Evolutionary conservation across 2,797 vertebrate species (phyloP).

Genomic region (Notamacropus eugenii): DNA sequence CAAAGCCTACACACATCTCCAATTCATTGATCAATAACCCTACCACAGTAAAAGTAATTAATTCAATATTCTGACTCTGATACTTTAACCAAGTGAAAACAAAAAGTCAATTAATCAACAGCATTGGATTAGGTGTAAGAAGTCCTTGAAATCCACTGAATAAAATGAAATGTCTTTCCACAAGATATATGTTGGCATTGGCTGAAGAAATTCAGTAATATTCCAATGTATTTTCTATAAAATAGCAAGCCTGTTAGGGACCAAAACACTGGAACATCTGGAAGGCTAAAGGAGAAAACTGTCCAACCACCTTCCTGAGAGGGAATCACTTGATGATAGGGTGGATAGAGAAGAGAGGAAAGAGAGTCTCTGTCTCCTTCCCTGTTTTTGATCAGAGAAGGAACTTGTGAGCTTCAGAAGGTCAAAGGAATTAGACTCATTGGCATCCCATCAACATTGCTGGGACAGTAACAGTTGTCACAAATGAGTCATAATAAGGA

Average conservation of each 20-base stretch:
- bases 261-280: neutral
- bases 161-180: neutral
- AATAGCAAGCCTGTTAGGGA: neutral
- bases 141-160: neutral
- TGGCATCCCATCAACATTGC: neutral
- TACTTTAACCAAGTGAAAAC: neutral
- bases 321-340: neutral
- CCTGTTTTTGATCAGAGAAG: neutral
- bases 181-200: neutral
- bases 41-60: neutral
- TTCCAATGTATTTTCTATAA: neutral
- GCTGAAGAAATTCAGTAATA: too few relatives aligned
- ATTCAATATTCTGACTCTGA: neutral
- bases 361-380: neutral
- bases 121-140: neutral
- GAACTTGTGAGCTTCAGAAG: neutral
- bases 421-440: neutral
- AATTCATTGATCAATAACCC: neutral
- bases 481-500: neutral
- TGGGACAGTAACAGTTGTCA: neutral
- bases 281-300: neutral
- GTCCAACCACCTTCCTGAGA: neutral
- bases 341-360: neutral
- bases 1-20: neutral
- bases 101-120: neutral